These are phyloP conservation scores for Gastrophryne carolinensis DNA, from an alignment of 2,797 vertebrate species.

Conservation along the genomic window DNA sequence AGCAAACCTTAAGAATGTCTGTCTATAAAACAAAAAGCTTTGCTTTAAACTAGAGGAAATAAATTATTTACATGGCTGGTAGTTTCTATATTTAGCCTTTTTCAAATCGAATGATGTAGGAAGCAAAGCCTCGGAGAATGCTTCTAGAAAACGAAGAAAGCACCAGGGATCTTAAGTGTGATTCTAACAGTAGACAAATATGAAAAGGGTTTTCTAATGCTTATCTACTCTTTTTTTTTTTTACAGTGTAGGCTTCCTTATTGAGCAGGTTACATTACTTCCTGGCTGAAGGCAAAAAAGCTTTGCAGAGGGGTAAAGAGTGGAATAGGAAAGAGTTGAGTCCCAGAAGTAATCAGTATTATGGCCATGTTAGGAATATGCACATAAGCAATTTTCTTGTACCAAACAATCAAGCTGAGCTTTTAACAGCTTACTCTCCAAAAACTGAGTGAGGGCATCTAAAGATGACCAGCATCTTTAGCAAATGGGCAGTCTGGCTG, in stretches of 20 bases:
- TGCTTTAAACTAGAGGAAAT: slow-evolving; percentile 33
- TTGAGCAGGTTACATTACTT: background rate
- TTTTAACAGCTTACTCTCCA: too few species aligned
- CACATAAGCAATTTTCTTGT: too few species aligned
- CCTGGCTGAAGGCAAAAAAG: slow-evolving; percentile 8
- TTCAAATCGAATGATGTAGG: slow-evolving; percentile 39
- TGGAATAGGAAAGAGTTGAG: too few species aligned
- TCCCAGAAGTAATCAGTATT: too few species aligned
- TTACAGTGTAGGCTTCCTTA: background rate
- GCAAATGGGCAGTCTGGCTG: too few species aligned
- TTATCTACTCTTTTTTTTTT: background rate
- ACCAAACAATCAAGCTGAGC: too few species aligned
- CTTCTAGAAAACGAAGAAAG: background rate
- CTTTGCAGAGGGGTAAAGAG: too few species aligned
- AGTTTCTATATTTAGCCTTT: slow-evolving; percentile 44
- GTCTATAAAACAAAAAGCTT: slow-evolving; percentile 31
- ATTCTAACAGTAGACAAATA: too few species aligned
- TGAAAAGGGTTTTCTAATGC: too few species aligned
- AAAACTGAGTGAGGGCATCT: too few species aligned
- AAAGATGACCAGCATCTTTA: too few species aligned
- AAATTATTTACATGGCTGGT: slow-evolving; percentile 47
- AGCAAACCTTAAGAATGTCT: slow-evolving; percentile 5
- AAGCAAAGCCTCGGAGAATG: slow-evolving; percentile 13
- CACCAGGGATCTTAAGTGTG: background rate
- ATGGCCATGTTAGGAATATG: too few species aligned